These are phyloP conservation scores for Melinaea menophilus DNA, from an alignment of 2,888 invertebrate genomes.

Conservation along the genomic window DNA sequence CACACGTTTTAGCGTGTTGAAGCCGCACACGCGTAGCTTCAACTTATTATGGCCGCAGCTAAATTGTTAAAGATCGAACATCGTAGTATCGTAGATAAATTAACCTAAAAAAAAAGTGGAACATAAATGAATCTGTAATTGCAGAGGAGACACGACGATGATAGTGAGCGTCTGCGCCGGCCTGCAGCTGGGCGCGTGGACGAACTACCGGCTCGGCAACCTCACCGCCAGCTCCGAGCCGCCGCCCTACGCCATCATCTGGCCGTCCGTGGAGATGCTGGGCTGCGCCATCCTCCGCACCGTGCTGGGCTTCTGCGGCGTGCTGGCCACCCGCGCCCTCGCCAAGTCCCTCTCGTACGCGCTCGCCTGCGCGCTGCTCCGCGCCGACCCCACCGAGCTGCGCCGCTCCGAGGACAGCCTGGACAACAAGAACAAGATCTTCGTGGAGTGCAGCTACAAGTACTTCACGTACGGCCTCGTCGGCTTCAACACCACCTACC, in stretches of 20 bases:
- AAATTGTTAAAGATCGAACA: too few relatives aligned
- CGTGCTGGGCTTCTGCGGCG: slow-evolving; percentile 85
- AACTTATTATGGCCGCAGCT: too few relatives aligned
- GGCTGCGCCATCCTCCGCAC: slow-evolving; percentile 83
- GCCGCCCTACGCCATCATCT: slow-evolving; percentile 87
- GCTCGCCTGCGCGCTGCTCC: slow-evolving; percentile 82
- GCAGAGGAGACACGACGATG: slow-evolving; percentile 92
- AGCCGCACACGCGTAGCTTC: too few relatives aligned
- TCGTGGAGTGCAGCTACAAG: slow-evolving; percentile 90
- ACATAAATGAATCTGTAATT: slow-evolving; percentile 37
- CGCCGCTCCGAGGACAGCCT: slow-evolving; percentile 81
- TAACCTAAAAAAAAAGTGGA: too few relatives aligned
- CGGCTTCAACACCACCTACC: slow-evolving; percentile 86
- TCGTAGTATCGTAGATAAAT: too few relatives aligned
- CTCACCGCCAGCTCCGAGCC: slow-evolving; percentile 77
- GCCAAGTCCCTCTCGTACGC: slow-evolving; percentile 84
- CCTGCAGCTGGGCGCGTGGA: slow-evolving; percentile 88
- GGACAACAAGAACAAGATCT: slow-evolving; percentile 83
- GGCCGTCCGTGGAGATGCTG: slow-evolving; percentile 86
- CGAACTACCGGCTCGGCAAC: slow-evolving; percentile 88
- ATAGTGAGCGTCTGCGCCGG: slow-evolving; percentile 90
- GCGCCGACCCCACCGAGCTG: slow-evolving; percentile 81
- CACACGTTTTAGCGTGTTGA: too few relatives aligned
- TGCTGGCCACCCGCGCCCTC: slow-evolving; percentile 82
- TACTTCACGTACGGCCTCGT: slow-evolving; percentile 89